A percentile compares a stretch with the other conserved stretches of the same genome.
phyloP scores from a whole-genome alignment of 2,888 invertebrate genomes.

The Crocallis elinguaria region DNA sequence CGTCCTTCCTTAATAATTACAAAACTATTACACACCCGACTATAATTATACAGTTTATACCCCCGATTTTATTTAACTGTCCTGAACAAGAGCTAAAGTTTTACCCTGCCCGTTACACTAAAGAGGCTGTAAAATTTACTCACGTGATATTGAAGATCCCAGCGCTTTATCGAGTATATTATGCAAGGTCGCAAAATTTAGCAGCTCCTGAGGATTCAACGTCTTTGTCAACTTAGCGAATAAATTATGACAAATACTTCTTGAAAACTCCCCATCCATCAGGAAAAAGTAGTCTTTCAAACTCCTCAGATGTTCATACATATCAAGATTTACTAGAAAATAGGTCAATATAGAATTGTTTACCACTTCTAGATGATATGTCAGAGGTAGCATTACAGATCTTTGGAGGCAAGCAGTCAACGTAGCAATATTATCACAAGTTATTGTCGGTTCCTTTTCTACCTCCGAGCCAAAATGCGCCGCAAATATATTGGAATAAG shows the following conservation, averaged over 20 bases:
- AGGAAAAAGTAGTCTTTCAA: slow-evolving; percentile 91
- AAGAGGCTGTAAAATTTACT: slow-evolving; percentile 41
- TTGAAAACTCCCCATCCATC: slow-evolving; percentile 92
- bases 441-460: slow-evolving; percentile 58
- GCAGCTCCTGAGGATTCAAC: slow-evolving; percentile 86
- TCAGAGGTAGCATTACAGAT: slow-evolving; percentile 88
- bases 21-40: too few species aligned
- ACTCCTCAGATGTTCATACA: slow-evolving; percentile 89
- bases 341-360: slow-evolving; percentile 90
- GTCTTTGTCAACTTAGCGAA: slow-evolving; percentile 88
- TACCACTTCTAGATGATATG: slow-evolving; percentile 88
- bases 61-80: too few species aligned
- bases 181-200: slow-evolving; percentile 89
- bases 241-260: slow-evolving; percentile 88
- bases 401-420: slow-evolving; percentile 86
- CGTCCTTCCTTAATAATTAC: too few species aligned
- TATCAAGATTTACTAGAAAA: slow-evolving; percentile 87
- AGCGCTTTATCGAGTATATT: slow-evolving; percentile 88
- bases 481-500: slow-evolving; percentile 69
- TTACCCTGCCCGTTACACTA: not conserved
- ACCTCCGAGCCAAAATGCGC: slow-evolving; percentile 53
- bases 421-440: slow-evolving; percentile 74
- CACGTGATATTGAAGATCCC: slow-evolving; percentile 87
- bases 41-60: too few species aligned
- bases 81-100: not conserved